Evolutionary conservation across 1,140 invertebrate genomes (phyloP).

Genomic region (Phortica variegata): DNA sequence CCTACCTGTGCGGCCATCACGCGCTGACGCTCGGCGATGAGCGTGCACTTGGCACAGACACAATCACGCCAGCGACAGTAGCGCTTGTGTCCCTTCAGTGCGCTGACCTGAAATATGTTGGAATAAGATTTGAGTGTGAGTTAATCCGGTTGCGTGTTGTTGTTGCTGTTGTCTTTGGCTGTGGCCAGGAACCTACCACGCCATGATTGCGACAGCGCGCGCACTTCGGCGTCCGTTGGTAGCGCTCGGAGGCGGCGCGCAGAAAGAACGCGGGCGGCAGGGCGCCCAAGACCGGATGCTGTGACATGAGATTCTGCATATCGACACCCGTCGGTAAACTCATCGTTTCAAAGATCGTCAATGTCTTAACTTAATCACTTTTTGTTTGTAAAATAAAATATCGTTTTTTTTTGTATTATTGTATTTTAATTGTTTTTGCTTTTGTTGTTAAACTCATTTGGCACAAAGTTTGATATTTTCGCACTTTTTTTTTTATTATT

Average conservation of each 20-base stretch:
- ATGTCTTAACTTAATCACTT: too few relatives aligned
- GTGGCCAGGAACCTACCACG: slow-evolving; percentile 66
- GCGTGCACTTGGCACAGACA: slow-evolving; percentile 94
- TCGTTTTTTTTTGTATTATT: too few relatives aligned
- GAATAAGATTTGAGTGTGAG: slow-evolving; percentile 1
- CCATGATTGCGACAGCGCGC: slow-evolving; percentile 97
- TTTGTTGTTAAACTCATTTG: too few relatives aligned
- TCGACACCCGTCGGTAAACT: slow-evolving; percentile 77
- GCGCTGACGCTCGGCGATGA: slow-evolving; percentile 96
- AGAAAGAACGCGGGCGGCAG: slow-evolving; percentile 81
- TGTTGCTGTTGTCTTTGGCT: too few relatives aligned
- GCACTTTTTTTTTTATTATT: slow-evolving; percentile 1
- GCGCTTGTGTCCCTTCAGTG: slow-evolving; percentile 95
- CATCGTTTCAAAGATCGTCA: too few relatives aligned
- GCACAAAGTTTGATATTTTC: too few relatives aligned
- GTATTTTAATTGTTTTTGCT: too few relatives aligned
- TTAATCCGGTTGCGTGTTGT: not conserved
- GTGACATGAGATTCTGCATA: slow-evolving; percentile 76
- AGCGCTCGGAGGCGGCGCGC: slow-evolving; percentile 83
- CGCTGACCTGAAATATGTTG: slow-evolving; percentile 64
- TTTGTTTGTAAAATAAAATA: slow-evolving; percentile 7
- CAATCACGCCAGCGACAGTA: slow-evolving; percentile 96
- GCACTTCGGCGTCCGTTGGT: slow-evolving; percentile 98
- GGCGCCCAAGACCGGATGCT: slow-evolving; percentile 78
- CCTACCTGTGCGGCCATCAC: slow-evolving; percentile 96